Evolutionary conservation across 2,113 vertebrate genomes (phyloP), one percentile per base, ranked within the genome.

Genomic region (Tringa solitaria): DNA sequence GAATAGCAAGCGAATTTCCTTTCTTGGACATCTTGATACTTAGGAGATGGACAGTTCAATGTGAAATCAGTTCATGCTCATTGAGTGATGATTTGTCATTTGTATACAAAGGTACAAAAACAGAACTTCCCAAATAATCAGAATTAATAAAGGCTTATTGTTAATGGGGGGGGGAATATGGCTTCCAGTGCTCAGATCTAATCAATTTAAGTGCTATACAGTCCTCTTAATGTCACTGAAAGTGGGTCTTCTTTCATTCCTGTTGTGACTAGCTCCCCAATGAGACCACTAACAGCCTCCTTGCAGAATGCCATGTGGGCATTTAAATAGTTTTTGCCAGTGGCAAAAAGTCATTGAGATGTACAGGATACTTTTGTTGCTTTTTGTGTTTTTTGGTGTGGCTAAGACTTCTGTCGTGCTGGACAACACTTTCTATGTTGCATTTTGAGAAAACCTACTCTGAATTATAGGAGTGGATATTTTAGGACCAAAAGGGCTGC

Each of bases 1-100:
- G 95, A 97, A 93, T 91, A 89, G 83, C 75, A 97, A 93, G 81
- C 6, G 53, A 89, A 24, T 96, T 97, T 97, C 93, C 94, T 97
- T 96, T 93, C 95, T 93, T 87, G 81, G 95, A 37, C 75, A 50
- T 93, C 80, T 94, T 87, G 87, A 70, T 90, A 81, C 28, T 88
- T 84, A 86, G 39, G 79, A 96, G 96, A 97, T 92, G 89, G 93
- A 97, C 94, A 95, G 92, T 88, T 97, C 95, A 95, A 87, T 90
- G 75, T 90, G 93, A 85, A 96, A 69, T 87, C 74, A 43, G 26
- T 79, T 95, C 85, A 95, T 64, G 90, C 88, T 90, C 57, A 84
- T 96, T 96, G 88, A 91, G 51, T 78, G 84, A 81, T 70, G 89
- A 94, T 97, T 96, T 94, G 76, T 75, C 68, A 39, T 96, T 96